Conservation (phyloP, 2,888 invertebrate genomes). For the Reticulitermes lucifugus region DNA sequence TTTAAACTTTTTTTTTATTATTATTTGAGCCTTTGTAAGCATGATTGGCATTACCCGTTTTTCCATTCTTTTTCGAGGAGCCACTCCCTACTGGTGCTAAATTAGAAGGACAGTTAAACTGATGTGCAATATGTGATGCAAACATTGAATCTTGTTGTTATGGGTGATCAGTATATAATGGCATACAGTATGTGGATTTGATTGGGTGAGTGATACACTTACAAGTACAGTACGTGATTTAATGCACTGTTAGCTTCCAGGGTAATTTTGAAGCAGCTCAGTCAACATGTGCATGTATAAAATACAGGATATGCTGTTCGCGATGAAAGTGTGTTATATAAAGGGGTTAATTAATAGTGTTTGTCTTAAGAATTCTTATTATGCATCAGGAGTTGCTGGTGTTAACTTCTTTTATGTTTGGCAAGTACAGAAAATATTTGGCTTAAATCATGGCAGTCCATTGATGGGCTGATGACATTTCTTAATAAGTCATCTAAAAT, state of each 20-base stretch:
- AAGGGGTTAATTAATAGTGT: no score
- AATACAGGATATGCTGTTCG: background rate
- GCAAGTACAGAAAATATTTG: no score
- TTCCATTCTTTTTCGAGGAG: slow-evolving; percentile 4
- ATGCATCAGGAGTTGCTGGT: no score
- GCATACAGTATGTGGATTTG: background rate
- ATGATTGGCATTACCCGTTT: slow-evolving; percentile 38
- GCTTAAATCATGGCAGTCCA: no score
- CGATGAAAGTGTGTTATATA: no score
- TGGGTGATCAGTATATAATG: background rate
- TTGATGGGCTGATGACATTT: no score
- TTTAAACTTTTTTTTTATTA: slow-evolving; percentile 41
- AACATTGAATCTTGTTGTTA: background rate
- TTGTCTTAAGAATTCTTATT: no score
- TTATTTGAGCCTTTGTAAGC: slow-evolving; percentile 45
- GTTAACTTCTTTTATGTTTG: no score
- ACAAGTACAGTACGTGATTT: background rate
- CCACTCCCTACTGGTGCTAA: slow-evolving; percentile 23
- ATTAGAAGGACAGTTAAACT: background rate
- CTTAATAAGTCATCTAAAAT: no score
- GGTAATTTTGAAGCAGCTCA: slow-evolving; percentile 2
- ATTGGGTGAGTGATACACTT: background rate
- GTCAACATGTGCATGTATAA: slow-evolving; percentile 11
- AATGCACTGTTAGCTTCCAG: slow-evolving; percentile 6
- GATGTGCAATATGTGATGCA: background rate